These are phyloP conservation scores for Ceyx margarethae DNA, from an alignment of 2,113 vertebrate species.

Conservation along the genomic window DNA sequence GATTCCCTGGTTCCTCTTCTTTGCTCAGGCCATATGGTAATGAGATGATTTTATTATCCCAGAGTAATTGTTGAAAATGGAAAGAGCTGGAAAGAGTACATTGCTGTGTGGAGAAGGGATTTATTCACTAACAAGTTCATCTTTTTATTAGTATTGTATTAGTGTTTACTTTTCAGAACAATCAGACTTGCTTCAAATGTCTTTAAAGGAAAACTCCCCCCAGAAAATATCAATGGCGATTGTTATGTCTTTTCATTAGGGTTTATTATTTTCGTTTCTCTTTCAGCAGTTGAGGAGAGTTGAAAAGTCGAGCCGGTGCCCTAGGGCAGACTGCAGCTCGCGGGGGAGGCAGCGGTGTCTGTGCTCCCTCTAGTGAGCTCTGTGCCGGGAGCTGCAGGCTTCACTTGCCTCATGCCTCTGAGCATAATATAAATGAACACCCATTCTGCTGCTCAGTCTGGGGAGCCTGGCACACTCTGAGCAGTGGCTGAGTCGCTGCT, in stretches of 20 bases:
- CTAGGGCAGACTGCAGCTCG: not conserved
- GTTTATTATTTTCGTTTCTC: constrained; percentile 41
- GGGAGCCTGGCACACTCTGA: not conserved
- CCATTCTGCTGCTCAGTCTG: not conserved
- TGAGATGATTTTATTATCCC: constrained; percentile 29
- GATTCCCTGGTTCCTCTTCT: constrained; percentile 1
- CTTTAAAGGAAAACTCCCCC: not conserved
- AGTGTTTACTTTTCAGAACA: not conserved
- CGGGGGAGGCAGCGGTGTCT: not conserved
- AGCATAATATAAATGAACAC: not conserved
- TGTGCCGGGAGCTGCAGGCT: not conserved
- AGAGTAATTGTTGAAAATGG: not conserved
- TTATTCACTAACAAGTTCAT: constrained; percentile 10
- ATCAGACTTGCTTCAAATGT: not conserved
- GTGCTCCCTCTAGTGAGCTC: constrained; percentile 60
- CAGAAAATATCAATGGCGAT: not conserved
- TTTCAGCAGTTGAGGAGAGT: not conserved
- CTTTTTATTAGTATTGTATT: constrained; percentile 30
- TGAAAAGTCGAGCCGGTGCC: not conserved
- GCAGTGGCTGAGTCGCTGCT: not conserved
- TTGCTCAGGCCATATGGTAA: constrained; percentile 8
- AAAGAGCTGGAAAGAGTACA: not conserved
- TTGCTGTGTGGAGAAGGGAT: not conserved
- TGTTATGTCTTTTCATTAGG: constrained; percentile 1
- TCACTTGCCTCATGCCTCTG: not conserved